Evolutionary conservation across 2,113 vertebrate genomes (phyloP).

Genomic region (Eleginops maclovinus): DNA sequence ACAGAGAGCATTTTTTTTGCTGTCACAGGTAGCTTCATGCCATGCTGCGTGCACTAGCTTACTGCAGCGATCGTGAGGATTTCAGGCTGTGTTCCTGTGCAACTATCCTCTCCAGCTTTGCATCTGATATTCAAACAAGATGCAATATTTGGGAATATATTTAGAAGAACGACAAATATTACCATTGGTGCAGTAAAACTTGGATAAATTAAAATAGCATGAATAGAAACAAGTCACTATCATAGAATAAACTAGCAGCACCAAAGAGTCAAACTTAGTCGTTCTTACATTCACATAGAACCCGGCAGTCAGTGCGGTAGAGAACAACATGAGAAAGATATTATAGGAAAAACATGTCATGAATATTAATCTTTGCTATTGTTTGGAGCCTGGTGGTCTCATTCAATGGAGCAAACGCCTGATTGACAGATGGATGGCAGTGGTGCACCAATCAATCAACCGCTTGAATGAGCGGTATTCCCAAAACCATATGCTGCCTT

Average conservation of each 20-base stretch:
- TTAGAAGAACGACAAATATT: neutral
- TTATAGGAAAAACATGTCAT: slow-evolving; percentile 43
- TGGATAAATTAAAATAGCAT: neutral
- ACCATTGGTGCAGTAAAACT: neutral
- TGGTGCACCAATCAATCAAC: slow-evolving; percentile 63
- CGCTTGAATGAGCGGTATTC: slow-evolving; percentile 62
- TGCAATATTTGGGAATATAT: neutral
- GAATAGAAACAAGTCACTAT: slow-evolving; percentile 24
- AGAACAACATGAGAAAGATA: slow-evolving; percentile 36
- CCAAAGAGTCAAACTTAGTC: slow-evolving; percentile 35
- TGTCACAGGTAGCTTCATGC: slow-evolving; percentile 27
- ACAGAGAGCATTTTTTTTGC: slow-evolving; percentile 21
- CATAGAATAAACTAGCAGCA: neutral
- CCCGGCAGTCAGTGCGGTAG: neutral
- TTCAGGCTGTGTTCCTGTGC: neutral
- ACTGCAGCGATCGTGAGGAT: neutral
- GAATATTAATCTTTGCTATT: slow-evolving; percentile 67
- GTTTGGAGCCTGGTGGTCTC: slow-evolving; percentile 48
- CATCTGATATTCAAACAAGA: slow-evolving; percentile 3
- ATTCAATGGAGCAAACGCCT: slow-evolving; percentile 37
- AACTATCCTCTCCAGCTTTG: neutral
- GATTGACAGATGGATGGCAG: slow-evolving; percentile 69
- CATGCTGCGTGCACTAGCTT: neutral
- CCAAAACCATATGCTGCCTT: slow-evolving; percentile 71
- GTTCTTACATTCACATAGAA: slow-evolving; percentile 46